These are phyloP conservation scores for Ciconia nigra DNA, from an alignment of 2,797 vertebrate genomes.

Conservation along the genomic window DNA sequence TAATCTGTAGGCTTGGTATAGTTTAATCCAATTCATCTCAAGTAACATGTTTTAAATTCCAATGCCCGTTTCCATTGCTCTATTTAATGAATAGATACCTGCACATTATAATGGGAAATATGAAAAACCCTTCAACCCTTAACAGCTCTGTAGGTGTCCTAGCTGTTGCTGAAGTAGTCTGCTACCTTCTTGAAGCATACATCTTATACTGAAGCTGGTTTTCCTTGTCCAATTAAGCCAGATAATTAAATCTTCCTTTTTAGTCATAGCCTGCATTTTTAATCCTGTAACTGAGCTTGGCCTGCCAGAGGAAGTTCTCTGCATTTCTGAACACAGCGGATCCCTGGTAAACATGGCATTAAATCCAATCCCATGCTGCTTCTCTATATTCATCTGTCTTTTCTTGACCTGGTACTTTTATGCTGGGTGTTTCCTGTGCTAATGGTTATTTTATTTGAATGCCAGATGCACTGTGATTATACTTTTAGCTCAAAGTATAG, in stretches of 20 bases:
- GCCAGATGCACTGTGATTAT: neutral
- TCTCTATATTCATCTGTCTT: neutral
- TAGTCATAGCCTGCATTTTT: constrained; percentile 42
- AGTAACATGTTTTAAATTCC: neutral
- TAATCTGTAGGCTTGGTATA: neutral
- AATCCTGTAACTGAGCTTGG: neutral
- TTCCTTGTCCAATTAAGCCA: constrained; percentile 31
- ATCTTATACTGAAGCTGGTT: neutral
- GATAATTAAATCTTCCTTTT: constrained; percentile 32
- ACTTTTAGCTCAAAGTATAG: neutral
- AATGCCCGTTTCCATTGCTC: neutral
- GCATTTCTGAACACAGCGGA: constrained; percentile 9
- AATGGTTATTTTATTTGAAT: constrained; percentile 47
- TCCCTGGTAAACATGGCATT: constrained; percentile 24
- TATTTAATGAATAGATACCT: neutral
- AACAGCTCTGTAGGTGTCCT: neutral
- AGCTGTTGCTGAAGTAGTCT: neutral
- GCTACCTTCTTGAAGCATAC: neutral
- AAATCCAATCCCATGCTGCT: constrained; percentile 10
- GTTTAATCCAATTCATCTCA: neutral
- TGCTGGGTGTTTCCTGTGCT: neutral
- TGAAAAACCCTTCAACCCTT: neutral
- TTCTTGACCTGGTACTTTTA: neutral
- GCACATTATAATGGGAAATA: neutral
- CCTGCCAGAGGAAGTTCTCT: neutral